Evolutionary conservation across 2,888 invertebrate species (phyloP).

Genomic region (Beris chalybata): DNA sequence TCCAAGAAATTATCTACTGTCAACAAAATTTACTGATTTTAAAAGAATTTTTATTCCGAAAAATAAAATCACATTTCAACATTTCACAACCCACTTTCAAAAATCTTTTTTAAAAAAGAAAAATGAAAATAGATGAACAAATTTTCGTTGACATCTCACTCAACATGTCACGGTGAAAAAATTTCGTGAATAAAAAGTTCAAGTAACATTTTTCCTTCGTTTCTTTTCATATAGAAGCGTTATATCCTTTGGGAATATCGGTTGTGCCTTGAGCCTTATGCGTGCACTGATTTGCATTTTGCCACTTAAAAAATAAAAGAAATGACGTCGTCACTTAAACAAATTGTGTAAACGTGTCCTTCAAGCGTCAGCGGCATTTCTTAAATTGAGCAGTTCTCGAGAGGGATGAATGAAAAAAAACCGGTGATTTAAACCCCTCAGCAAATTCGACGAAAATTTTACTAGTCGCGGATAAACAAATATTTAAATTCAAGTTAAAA

Average conservation of each 20-base stretch:
- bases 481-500: too few relatives aligned
- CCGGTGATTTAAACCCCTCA: background rate
- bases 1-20: too few relatives aligned
- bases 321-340: slow-evolving; percentile 38
- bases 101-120: too few relatives aligned
- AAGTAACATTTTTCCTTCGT: slow-evolving; percentile 25
- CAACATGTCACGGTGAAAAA: slow-evolving; percentile 1
- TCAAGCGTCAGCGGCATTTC: slow-evolving; percentile 24
- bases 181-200: slow-evolving; percentile 22
- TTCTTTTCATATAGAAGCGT: slow-evolving; percentile 10
- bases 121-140: too few relatives aligned
- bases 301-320: slow-evolving; percentile 33
- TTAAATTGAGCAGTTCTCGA: slow-evolving; percentile 3
- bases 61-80: too few relatives aligned
- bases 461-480: too few relatives aligned
- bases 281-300: slow-evolving; percentile 40
- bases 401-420: background rate
- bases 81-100: too few relatives aligned
- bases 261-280: slow-evolving; percentile 25
- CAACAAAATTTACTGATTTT: too few relatives aligned
- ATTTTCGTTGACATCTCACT: background rate
- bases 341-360: slow-evolving; percentile 45
- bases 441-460: too few relatives aligned
- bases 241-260: slow-evolving; percentile 27
- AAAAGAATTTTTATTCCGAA: too few relatives aligned